phyloP scores from a whole-genome alignment of 2,113 vertebrate genomes.

The Paradisaea rubra region DNA sequence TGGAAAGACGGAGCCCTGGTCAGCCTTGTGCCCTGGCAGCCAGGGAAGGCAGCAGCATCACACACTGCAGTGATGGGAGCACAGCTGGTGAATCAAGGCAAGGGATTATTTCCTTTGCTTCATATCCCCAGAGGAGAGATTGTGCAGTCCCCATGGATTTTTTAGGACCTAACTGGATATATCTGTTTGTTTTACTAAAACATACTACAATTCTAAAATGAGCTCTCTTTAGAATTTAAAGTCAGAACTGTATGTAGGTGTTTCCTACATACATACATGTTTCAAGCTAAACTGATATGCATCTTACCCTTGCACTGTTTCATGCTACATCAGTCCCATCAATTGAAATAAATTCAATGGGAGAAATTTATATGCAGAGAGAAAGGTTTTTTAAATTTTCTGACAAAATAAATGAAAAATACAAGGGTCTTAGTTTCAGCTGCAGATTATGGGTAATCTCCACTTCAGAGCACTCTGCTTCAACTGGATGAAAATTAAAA shows the following conservation, averaged over 20 bases:
- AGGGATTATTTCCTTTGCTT: background rate
- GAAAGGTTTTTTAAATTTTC: background rate
- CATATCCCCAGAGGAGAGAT: background rate
- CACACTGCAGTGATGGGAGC: accelerated
- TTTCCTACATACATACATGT: too few species aligned
- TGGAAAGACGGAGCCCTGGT: background rate
- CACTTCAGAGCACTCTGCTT: background rate
- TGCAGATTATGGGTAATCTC: background rate
- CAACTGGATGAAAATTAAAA: background rate
- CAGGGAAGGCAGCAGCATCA: background rate
- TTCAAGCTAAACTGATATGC: accelerated
- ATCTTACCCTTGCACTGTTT: background rate
- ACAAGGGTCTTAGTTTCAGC: background rate
- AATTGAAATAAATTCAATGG: background rate
- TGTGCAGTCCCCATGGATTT: background rate
- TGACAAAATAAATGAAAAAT: background rate
- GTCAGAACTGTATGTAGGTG: background rate
- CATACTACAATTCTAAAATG: background rate
- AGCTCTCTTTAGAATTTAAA: background rate
- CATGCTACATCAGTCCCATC: background rate
- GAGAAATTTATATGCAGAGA: background rate
- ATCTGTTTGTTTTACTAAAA: background rate
- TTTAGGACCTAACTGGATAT: background rate
- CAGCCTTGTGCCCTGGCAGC: background rate
- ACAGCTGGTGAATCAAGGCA: background rate